Evolutionary conservation across 2,113 vertebrate genomes (phyloP), one percentile per base, ranked within the genome.

Genomic region (Todiramphus saurophagus): DNA sequence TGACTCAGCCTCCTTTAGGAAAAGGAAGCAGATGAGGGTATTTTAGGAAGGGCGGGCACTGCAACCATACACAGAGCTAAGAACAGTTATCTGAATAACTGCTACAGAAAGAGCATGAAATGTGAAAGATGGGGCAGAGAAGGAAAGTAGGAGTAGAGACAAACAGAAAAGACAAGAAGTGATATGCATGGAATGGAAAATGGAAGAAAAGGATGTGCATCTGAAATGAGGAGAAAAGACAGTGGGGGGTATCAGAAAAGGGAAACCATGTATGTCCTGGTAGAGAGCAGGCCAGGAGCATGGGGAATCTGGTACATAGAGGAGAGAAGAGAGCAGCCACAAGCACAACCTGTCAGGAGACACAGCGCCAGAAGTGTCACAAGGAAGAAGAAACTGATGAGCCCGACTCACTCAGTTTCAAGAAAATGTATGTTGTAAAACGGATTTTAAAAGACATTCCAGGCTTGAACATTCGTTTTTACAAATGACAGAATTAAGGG

Each of bases 1-100:
- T 94, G 69, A 95, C 87, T 95, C 89, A 91, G 85, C 56, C 64
- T 96, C 91, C 69, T 28, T 24, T 16, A 56, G 80, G 46, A 81
- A 84, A 92, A 81, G 51, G n/a, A 86, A 92, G 35, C 5, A 63
- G 51, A 51, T 35, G 7, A 46, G 21, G 69, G 48, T 89, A 91
- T 91, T 91, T 87, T 89, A 68, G 56, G 69, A 90, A 92, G 77
- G 83, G 89, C 87, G 48, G 50, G 25, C 2, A 1, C 43, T 64
- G 83, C 81, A 91, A 55, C 23, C 33, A 59, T 39, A 60, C 13
- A 50, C 5, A 60, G 31, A 72, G 20, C 41, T 80, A 67, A 46
- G 72, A 80, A 55, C 18, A 70, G 75, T 66, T n/a, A 50, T 70
- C 17, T 79, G 74, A 17, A 5, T 19, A 70, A 84, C 11, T 58